Conservation (phyloP, 2,113 vertebrate genomes). For the Microtus pennsylvanicus region DNA sequence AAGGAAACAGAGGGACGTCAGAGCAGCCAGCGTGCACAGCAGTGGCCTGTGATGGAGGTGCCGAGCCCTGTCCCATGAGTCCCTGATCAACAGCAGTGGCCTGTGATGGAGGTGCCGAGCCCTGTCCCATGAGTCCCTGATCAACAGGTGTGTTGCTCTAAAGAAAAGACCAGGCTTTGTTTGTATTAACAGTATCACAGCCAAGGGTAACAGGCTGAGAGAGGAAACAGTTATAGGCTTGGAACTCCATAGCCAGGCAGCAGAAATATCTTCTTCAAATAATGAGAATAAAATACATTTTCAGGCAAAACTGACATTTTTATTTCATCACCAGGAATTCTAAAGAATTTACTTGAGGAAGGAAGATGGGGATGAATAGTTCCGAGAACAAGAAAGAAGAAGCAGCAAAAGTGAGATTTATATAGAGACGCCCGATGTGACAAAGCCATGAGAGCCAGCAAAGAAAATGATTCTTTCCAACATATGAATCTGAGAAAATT, state of each 20-base stretch:
- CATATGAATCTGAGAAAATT: background rate
- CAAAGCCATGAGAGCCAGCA: background rate
- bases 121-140: background rate
- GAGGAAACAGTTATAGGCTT: background rate
- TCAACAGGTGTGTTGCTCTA: background rate
- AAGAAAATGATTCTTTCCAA: slow-evolving; percentile 26
- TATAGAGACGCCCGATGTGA: background rate
- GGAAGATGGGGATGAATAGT: background rate
- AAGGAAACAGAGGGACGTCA: background rate
- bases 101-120: background rate
- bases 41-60: fast-evolving
- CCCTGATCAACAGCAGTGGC: background rate
- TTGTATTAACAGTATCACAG: background rate
- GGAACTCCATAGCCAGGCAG: background rate
- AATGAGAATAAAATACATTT: background rate
- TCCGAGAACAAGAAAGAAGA: background rate
- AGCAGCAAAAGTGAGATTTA: slow-evolving; percentile 28
- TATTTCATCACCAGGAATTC: background rate
- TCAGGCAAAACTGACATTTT: background rate
- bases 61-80: background rate
- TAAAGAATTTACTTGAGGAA: slow-evolving; percentile 1
- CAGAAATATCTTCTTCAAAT: background rate
- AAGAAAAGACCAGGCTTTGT: background rate
- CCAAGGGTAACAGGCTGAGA: background rate
- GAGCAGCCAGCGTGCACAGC: background rate